phyloP scores from a whole-genome alignment of 2,888 invertebrate genomes.

The Dorcus hopei region DNA sequence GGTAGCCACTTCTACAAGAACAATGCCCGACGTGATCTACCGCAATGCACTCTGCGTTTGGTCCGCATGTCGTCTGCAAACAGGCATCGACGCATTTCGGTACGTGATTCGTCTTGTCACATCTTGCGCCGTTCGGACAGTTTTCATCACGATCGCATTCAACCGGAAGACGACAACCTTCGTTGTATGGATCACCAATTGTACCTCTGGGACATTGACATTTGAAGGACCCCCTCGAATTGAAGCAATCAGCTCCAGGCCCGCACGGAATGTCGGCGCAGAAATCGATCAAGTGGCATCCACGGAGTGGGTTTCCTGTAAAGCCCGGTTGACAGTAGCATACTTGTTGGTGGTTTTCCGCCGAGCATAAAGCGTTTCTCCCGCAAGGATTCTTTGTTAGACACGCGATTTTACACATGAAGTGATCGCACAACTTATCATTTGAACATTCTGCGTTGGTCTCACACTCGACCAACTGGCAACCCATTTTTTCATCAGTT shows the following conservation, averaged over 20 bases:
- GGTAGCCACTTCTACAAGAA: slow-evolving; percentile 73
- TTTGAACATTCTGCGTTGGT: slow-evolving; percentile 69
- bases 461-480: slow-evolving; percentile 76
- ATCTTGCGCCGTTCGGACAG: slow-evolving; percentile 78
- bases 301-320: slow-evolving; percentile 71
- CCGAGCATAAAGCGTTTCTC: slow-evolving; percentile 79
- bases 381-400: slow-evolving; percentile 81
- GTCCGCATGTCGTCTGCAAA: slow-evolving; percentile 72
- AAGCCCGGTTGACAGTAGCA: slow-evolving; percentile 87
- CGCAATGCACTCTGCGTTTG: slow-evolving; percentile 79
- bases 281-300: slow-evolving; percentile 74
- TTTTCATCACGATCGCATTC: slow-evolving; percentile 78
- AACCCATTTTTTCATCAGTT: slow-evolving; percentile 72
- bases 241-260: slow-evolving; percentile 75
- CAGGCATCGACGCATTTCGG: slow-evolving; percentile 84
- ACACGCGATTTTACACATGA: slow-evolving; percentile 84
- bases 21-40: slow-evolving; percentile 74
- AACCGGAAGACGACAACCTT: slow-evolving; percentile 77
- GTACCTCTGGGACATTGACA: slow-evolving; percentile 76
- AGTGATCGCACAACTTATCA: slow-evolving; percentile 79
- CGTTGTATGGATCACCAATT: slow-evolving; percentile 81
- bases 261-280: slow-evolving; percentile 78
- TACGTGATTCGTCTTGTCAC: slow-evolving; percentile 65
- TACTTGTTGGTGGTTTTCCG: slow-evolving; percentile 74
- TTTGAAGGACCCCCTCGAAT: slow-evolving; percentile 73